A percentile compares a stretch with the other conserved stretches of the same genome.
These are phyloP conservation scores for Carpatolechia fugitivella DNA, from an alignment of 2,888 invertebrate genomes.

Conservation along the genomic window DNA sequence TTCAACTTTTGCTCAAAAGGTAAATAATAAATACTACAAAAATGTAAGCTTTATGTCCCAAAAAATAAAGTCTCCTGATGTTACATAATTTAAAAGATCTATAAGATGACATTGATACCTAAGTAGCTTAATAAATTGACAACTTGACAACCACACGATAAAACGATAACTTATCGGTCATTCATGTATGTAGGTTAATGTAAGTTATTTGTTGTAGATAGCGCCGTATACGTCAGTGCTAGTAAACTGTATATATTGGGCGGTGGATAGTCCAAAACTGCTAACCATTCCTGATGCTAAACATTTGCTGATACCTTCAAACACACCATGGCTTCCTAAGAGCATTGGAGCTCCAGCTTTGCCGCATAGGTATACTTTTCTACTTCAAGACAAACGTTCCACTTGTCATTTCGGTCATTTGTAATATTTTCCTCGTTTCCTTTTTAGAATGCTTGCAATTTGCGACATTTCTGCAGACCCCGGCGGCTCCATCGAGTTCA, in stretches of 20 bases:
- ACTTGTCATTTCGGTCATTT: neutral
- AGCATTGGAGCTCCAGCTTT: constrained; percentile 92
- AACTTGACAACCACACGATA: neutral
- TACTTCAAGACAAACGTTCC: neutral
- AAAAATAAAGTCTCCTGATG: no score
- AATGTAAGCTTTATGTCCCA: no score
- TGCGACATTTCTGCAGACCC: constrained; percentile 99
- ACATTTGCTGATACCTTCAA: constrained; percentile 90
- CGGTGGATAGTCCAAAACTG: constrained; percentile 96
- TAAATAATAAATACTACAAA: constrained; percentile 44
- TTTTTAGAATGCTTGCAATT: constrained; percentile 89
- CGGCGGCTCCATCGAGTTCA: constrained; percentile 98
- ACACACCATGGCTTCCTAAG: constrained; percentile 95
- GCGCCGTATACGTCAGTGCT: constrained; percentile 98
- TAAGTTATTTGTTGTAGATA: constrained; percentile 75
- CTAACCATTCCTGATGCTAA: constrained; percentile 99
- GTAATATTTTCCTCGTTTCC: neutral
- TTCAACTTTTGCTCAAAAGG: constrained; percentile 96
- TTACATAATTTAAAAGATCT: neutral
- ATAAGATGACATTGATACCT: no score
- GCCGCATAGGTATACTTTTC: constrained; percentile 81
- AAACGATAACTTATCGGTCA: constrained; percentile 10
- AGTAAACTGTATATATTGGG: constrained; percentile 99
- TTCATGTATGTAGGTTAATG: constrained; percentile 8
- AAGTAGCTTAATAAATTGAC: neutral